Conservation (phyloP, 2,888 invertebrate species). For the Thecocarcelia acutangulata region DNA sequence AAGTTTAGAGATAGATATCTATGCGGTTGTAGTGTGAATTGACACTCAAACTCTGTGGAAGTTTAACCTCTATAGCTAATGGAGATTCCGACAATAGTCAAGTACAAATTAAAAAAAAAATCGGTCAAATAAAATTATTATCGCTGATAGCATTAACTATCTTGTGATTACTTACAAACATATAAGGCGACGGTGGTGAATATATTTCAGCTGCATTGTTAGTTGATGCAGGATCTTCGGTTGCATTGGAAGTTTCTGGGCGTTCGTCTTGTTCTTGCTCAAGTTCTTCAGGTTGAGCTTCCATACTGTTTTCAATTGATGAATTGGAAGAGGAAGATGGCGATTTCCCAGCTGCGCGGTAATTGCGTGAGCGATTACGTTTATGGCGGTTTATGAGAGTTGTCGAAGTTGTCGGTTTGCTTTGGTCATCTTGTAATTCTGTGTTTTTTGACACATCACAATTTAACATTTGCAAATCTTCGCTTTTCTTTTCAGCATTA, state of each 20-base stretch:
- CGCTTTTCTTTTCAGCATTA: neutral
- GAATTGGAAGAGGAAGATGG: conserved; percentile 53
- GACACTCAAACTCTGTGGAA: no score
- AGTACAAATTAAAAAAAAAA: no score
- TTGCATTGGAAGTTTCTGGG: neutral
- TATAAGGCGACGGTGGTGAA: conserved; percentile 34
- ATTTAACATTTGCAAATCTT: neutral
- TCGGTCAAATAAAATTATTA: no score
- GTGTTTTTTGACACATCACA: neutral
- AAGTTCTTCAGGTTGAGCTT: neutral
- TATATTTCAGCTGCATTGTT: conserved; percentile 3
- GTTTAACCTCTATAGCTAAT: no score
- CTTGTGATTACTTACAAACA: conserved; percentile 35
- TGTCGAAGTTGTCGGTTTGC: conserved; percentile 48
- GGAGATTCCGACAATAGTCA: no score
- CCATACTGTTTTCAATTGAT: neutral
- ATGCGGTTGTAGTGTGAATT: no score
- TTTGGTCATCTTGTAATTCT: neutral
- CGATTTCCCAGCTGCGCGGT: conserved; percentile 49
- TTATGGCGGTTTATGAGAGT: conserved; percentile 54
- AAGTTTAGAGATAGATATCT: no score
- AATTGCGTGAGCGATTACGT: conserved; percentile 61
- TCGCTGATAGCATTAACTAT: no score
- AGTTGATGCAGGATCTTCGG: conserved; percentile 9
- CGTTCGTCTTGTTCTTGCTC: conserved; percentile 5